phyloP scores from a whole-genome alignment of 23 tunicate species.

The Halocynthia roretzi region DNA sequence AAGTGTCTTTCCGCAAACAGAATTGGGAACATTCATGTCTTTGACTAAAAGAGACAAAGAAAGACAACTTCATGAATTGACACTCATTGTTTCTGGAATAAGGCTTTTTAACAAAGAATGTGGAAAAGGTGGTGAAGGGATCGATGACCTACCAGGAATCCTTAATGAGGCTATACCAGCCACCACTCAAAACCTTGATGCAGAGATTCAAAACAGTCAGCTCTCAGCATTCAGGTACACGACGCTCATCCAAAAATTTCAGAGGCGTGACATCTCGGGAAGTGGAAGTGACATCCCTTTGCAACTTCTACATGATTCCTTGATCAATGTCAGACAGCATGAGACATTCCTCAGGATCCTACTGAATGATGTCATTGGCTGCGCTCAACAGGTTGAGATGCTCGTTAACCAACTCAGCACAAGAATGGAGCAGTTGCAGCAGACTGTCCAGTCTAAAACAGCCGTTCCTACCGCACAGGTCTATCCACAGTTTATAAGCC shows the following conservation, averaged over 20 bases:
- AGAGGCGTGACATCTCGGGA: slow-evolving; percentile 33
- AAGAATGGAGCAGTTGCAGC: slow-evolving; percentile 84
- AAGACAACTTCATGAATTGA: slow-evolving; percentile 91
- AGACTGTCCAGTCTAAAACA: slow-evolving; percentile 92
- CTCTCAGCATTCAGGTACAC: slow-evolving; percentile 83
- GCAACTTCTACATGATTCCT: slow-evolving; percentile 79
- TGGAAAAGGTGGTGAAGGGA: slow-evolving; percentile 97
- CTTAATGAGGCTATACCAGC: slow-evolving; percentile 96
- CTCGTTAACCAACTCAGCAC: slow-evolving; percentile 70
- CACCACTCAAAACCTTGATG: slow-evolving; percentile 86
- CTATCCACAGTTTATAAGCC: slow-evolving; percentile 94
- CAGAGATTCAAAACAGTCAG: slow-evolving; percentile 85
- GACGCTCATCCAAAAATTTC: slow-evolving; percentile 66
- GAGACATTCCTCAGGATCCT: slow-evolving; percentile 78
- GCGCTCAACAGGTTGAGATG: slow-evolving; percentile 96
- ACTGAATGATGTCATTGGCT: slow-evolving; percentile 88
- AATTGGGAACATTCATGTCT: slow-evolving; percentile 94
- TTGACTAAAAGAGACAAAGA: slow-evolving; percentile 87
- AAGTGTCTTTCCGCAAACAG: slow-evolving; percentile 94
- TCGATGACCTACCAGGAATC: slow-evolving; percentile 91
- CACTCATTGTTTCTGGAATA: slow-evolving; percentile 94
- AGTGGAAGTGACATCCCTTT: slow-evolving; percentile 64
- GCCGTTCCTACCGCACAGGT: slow-evolving; percentile 99
- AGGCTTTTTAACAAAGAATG: slow-evolving; percentile 96
- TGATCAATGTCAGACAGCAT: slow-evolving; percentile 85